Evolutionary conservation across 2,797 vertebrate genomes (phyloP).

Genomic region (Salarias fasciatus): DNA sequence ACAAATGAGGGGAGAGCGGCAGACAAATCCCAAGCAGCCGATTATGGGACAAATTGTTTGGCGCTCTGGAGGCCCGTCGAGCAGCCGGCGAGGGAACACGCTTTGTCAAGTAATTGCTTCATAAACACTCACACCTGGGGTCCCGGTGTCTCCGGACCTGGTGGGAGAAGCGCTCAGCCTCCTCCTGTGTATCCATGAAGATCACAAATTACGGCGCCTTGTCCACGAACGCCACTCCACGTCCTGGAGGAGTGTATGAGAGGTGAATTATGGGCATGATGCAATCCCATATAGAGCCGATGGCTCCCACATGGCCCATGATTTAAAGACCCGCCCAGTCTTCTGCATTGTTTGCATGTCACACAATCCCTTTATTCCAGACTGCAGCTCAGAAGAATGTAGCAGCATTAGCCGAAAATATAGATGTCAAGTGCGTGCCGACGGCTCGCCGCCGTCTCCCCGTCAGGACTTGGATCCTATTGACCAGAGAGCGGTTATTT

Average conservation of each 20-base stretch:
- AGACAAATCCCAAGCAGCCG: slow-evolving; percentile 1
- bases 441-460: background rate
- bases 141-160: slow-evolving; percentile 54
- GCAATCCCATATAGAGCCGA: slow-evolving; percentile 31
- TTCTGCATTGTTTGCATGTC: slow-evolving; percentile 52
- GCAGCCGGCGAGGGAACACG: slow-evolving; percentile 24
- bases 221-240: slow-evolving; percentile 11
- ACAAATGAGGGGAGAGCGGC: slow-evolving; percentile 27
- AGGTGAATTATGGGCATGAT: slow-evolving; percentile 49
- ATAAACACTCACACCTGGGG: slow-evolving; percentile 66
- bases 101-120: slow-evolving; percentile 53
- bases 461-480: slow-evolving; percentile 6
- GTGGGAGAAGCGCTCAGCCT: slow-evolving; percentile 43
- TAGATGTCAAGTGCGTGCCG: background rate
- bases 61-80: slow-evolving; percentile 4
- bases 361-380: slow-evolving; percentile 22
- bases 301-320: slow-evolving; percentile 36
- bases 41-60: slow-evolving; percentile 13
- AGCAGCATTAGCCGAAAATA: slow-evolving; percentile 13
- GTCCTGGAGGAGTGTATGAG: slow-evolving; percentile 37
- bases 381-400: background rate
- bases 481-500: slow-evolving; percentile 13
- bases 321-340: slow-evolving; percentile 38
- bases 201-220: slow-evolving; percentile 48
- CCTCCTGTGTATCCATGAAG: slow-evolving; percentile 36